Conservation (phyloP, 2,113 vertebrate species). For the Geococcyx californianus region DNA sequence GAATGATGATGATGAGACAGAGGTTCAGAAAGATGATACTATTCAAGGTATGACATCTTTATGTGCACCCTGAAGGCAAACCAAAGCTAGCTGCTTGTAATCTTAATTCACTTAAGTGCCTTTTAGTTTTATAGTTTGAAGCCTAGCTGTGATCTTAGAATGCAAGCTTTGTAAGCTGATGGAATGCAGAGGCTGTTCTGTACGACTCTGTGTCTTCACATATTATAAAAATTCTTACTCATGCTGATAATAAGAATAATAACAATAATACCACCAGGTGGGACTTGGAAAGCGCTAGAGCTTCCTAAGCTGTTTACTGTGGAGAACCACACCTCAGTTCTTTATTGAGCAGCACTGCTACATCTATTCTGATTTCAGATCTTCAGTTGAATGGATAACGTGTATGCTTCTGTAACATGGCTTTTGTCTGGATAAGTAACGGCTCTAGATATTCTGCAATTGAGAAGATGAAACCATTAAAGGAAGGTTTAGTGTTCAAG, state of each 20-base stretch:
- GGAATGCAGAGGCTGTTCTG: not conserved
- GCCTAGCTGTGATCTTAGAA: not conserved
- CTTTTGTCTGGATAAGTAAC: not conserved
- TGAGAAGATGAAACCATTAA: not conserved
- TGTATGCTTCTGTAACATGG: not conserved
- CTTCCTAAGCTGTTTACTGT: not conserved
- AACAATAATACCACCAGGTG: not conserved
- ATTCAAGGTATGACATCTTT: constrained; percentile 84
- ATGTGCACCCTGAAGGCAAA: not conserved
- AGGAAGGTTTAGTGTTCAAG: not conserved
- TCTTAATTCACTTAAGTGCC: not conserved
- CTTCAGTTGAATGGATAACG: not conserved
- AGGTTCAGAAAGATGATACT: constrained; percentile 87
- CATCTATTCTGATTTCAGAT: not conserved
- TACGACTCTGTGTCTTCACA: not conserved
- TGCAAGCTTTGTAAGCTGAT: not conserved
- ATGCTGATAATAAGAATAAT: not conserved
- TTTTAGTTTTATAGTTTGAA: not conserved
- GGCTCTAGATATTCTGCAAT: not conserved
- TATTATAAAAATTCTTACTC: not conserved
- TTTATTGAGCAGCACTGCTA: not conserved
- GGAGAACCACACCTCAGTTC: not conserved
- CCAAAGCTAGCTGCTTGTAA: not conserved
- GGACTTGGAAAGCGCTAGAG: not conserved
- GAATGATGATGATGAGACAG: constrained; percentile 94